A percentile compares a stretch with the other conserved stretches of the same genome.
phyloP scores from a whole-genome alignment of 2,113 vertebrate species.

The Jaculus jaculus region DNA sequence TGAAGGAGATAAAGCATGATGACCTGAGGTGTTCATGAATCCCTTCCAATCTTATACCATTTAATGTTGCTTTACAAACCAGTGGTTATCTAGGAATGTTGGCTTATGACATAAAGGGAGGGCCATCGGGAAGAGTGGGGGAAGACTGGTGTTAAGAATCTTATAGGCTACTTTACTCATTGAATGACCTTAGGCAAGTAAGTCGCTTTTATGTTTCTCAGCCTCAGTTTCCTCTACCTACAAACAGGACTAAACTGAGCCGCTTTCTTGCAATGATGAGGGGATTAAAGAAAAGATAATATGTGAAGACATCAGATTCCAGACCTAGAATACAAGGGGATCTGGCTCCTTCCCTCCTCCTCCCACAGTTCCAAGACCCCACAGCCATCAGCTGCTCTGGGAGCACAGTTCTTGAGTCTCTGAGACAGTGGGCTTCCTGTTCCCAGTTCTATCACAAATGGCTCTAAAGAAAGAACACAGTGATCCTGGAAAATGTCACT shows the following conservation, averaged over 20 bases:
- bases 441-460: conserved; percentile 59
- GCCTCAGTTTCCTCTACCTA: not conserved
- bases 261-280: conserved; percentile 1
- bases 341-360: not conserved
- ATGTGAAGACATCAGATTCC: not conserved
- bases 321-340: not conserved
- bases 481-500: conserved; percentile 78
- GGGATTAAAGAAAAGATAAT: conserved; percentile 22
- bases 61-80: not conserved
- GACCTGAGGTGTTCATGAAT: not conserved
- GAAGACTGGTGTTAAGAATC: not conserved
- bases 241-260: not conserved
- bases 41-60: not conserved
- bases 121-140: not conserved
- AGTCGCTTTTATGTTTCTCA: conserved; percentile 2
- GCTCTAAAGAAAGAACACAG: conserved; percentile 71
- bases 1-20: not conserved
- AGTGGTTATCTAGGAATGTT: not conserved
- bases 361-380: not conserved
- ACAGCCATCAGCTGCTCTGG: not conserved
- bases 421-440: conserved; percentile 75
- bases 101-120: not conserved
- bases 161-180: not conserved
- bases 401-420: conserved; percentile 40
- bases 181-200: not conserved